These are phyloP conservation scores for Podarcis lilfordi DNA, from an alignment of 2,797 vertebrate genomes.

Conservation along the genomic window DNA sequence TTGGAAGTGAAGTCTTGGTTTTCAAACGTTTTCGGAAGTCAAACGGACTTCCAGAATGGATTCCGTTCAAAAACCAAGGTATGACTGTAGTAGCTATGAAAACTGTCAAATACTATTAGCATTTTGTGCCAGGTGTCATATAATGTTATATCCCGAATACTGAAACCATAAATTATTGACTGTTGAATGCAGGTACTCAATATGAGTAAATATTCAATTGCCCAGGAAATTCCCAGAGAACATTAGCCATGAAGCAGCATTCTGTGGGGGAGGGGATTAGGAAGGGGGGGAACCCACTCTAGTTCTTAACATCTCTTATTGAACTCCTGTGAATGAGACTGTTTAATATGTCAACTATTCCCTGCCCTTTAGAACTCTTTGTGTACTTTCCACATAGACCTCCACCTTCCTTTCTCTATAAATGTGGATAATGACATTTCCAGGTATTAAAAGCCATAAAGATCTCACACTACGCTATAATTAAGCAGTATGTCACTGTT, in stretches of 20 bases:
- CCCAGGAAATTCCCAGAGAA: neutral
- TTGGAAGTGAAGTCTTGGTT: too few species aligned
- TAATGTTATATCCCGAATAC: neutral
- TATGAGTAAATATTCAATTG: neutral
- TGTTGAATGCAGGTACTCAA: neutral
- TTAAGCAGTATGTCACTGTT: neutral
- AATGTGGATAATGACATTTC: constrained; percentile 4
- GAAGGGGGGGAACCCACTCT: neutral
- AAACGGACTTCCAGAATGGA: too few species aligned
- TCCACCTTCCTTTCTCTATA: neutral
- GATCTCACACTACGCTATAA: neutral
- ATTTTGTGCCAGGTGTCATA: neutral
- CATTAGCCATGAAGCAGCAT: neutral
- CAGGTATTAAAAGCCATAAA: constrained; percentile 16
- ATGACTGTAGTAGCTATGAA: neutral
- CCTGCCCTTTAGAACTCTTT: neutral
- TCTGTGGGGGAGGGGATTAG: neutral
- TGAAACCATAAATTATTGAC: neutral
- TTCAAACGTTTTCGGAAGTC: too few species aligned
- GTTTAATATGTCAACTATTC: constrained; percentile 8
- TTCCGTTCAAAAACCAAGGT: too few species aligned
- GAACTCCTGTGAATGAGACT: constrained; percentile 9
- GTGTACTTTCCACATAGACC: fast-evolving
- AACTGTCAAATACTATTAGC: neutral
- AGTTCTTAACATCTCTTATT: constrained; percentile 1